Percentiles rank a stretch among this genome's conserved stretches.
Conservation (phyloP, 2,888 invertebrate species). For the Noctua pronuba region DNA sequence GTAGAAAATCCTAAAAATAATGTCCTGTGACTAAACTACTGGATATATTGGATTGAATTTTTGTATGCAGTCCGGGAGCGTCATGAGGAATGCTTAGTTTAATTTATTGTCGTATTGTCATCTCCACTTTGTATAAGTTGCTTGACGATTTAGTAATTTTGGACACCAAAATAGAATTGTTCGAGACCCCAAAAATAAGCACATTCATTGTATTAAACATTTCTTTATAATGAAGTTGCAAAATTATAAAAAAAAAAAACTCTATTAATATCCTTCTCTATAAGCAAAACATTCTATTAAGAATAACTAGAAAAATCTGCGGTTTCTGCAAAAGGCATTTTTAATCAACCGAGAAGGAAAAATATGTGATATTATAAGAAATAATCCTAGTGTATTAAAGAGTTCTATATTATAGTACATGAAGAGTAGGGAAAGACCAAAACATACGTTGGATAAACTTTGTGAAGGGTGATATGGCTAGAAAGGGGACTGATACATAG, state of each 20-base stretch:
- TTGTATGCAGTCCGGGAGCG: no score
- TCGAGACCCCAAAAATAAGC: background rate
- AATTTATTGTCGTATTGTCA: no score
- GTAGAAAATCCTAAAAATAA: no score
- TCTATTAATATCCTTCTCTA: background rate
- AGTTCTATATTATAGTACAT: background rate
- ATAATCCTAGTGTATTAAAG: background rate
- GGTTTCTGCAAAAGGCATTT: conserved; percentile 43
- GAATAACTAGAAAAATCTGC: conserved; percentile 30
- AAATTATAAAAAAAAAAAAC: background rate
- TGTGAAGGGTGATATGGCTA: background rate
- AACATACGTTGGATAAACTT: background rate
- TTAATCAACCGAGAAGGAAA: conserved; percentile 23
- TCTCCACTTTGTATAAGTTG: no score
- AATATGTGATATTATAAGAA: conserved; percentile 16
- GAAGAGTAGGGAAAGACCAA: background rate
- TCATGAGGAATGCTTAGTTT: no score
- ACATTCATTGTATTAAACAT: background rate
- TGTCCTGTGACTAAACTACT: no score
- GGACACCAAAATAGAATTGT: background rate
- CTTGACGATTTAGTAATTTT: background rate
- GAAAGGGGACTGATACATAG: background rate
- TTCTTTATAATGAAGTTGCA: background rate
- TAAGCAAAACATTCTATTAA: conserved; percentile 31
- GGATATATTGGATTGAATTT: no score